Base-by-base conservation (phyloP, 2,113 vertebrate genomes). In the Stigmatopora nigra region DNA sequence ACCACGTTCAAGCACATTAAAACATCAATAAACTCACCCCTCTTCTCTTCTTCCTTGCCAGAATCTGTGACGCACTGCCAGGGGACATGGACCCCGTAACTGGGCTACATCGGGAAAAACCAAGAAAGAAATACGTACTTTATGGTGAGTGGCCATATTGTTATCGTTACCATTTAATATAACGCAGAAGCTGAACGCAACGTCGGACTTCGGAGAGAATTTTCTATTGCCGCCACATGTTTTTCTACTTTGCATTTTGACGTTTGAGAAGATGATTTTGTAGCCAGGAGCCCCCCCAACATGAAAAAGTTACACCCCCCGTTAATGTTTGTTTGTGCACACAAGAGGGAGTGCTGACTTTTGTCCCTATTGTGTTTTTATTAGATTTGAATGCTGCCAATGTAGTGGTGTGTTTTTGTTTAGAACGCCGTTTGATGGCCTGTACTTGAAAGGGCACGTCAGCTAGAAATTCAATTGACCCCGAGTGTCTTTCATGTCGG, bases 31-130 rank as follows among this genome's bases (percentile, higher is more conserved):
- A 51, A 88, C 93, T 94, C 84, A 98, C 95, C 90, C 95, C 95
- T 91, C 95, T 88, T 79, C 94, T 89, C 84, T 95, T 97, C 89
- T 97, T 98, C 73, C 95, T 91, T 73, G 95, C 95, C 85, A 95
- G 89, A 72, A 94, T 92, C 90, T 96, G 94, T 0, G 93, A 95
- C 49, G 92, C 92, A 1, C 91, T 94, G 63, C 92, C 90, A 64
- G 92, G 93, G 82, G 93, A 94, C 88, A 93, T 90, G 64, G 94
- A 93, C 73, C 93, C 92, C 65, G 92, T 93, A 81, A 93, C 93
- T 20, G 93, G 92, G 82, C 94, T 96, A 85, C 65, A 63, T 57
- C 67, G 78, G 46, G 55, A 64, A 67, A 52, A 67, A 52, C 59
- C 25, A 31, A 31, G 25, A 31, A 31, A 61, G 75, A 69, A 65